Percentiles rank a stretch among this genome's conserved stretches.
Evolutionary conservation across 2,888 invertebrate species (phyloP).

Genomic region (Caenorhabditis uteleia): DNA sequence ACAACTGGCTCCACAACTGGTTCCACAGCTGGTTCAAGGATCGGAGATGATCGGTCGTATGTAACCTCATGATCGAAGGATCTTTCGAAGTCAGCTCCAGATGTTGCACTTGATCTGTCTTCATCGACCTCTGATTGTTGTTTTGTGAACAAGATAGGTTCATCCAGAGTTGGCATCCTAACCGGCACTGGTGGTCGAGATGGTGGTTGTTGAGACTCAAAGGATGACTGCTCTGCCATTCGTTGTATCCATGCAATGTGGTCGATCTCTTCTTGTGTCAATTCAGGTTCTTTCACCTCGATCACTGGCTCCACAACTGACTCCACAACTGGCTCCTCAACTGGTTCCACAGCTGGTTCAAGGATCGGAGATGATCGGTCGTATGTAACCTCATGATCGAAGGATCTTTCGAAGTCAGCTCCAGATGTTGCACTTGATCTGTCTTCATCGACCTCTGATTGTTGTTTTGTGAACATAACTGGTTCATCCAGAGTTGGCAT

Average conservation of each 20-base stretch:
- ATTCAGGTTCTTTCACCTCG: not conserved
- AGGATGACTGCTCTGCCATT: slow-evolving; percentile 19
- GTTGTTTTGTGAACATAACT: no score
- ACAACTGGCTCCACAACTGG: not conserved
- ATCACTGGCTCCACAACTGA: not conserved
- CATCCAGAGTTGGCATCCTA: slow-evolving; percentile 1
- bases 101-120: slow-evolving; percentile 10
- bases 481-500: not conserved
- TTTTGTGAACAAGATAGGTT: not conserved
- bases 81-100: slow-evolving; percentile 18
- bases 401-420: slow-evolving; percentile 7
- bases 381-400: slow-evolving; percentile 2
- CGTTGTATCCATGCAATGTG: slow-evolving; percentile 23
- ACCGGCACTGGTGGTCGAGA: slow-evolving; percentile 2
- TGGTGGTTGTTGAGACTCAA: slow-evolving; percentile 1
- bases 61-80: not conserved
- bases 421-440: slow-evolving; percentile 7
- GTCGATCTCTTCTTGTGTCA: slow-evolving; percentile 53
- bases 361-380: not conserved
- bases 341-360: slow-evolving; percentile 6
- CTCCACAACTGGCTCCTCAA: not conserved
- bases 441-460: slow-evolving; percentile 3
- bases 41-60: slow-evolving; percentile 4
- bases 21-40: slow-evolving; percentile 3
- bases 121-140: not conserved